A percentile compares a stretch with the other conserved stretches of the same genome.
Conservation (phyloP, 2,888 invertebrate species). For the Micoletzkya japonica region DNA sequence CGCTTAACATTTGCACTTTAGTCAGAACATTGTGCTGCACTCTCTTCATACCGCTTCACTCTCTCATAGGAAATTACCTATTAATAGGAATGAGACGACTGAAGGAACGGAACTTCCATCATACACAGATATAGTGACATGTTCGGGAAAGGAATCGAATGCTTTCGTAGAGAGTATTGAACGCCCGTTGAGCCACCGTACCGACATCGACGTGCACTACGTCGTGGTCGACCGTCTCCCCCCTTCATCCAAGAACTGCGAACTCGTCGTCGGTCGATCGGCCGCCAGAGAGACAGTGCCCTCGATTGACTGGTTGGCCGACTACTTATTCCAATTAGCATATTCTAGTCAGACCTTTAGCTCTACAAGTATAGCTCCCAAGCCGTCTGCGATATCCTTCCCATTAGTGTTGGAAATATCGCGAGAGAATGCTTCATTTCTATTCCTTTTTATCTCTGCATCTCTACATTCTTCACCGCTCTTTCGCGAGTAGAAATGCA, state of each 20-base stretch:
- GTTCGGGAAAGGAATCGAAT: background rate
- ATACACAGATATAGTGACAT: background rate
- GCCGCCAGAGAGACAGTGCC: constrained; percentile 1
- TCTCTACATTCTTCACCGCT: background rate
- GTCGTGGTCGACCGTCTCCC: constrained; percentile 26
- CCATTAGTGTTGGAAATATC: too few relatives aligned
- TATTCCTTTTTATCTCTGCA: background rate
- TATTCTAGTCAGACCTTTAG: too few relatives aligned
- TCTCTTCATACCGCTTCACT: too few relatives aligned
- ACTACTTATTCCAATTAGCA: too few relatives aligned
- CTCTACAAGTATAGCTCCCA: too few relatives aligned
- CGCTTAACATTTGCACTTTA: too few relatives aligned
- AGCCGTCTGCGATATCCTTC: too few relatives aligned
- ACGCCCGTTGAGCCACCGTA: constrained; percentile 9
- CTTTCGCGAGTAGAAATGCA: background rate
- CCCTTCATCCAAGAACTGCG: constrained; percentile 12
- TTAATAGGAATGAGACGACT: too few relatives aligned
- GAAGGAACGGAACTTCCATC: background rate
- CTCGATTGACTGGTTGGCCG: constrained; percentile 16
- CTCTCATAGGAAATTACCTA: too few relatives aligned
- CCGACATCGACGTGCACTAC: constrained; percentile 25
- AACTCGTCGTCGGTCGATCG: constrained; percentile 10
- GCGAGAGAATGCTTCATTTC: too few relatives aligned
- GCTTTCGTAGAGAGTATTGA: background rate
- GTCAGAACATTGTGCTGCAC: too few relatives aligned